These are phyloP conservation scores for Rhopalosiphum maidis DNA, from an alignment of 1,140 invertebrate species.

Conservation along the genomic window DNA sequence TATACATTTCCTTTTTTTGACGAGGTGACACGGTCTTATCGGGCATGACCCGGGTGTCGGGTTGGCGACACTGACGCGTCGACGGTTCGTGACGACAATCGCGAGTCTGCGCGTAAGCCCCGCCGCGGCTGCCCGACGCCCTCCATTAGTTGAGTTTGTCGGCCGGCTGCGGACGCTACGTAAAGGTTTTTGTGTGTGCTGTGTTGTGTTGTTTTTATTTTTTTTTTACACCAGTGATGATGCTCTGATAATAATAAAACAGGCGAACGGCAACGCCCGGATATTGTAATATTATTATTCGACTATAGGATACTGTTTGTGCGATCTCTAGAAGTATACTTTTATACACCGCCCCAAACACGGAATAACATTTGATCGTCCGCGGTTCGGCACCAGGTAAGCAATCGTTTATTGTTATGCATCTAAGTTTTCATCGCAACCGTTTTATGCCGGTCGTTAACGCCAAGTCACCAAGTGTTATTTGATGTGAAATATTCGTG, in stretches of 20 bases:
- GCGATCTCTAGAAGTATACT: background rate
- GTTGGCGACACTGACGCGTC: constrained; percentile 39
- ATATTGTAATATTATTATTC: background rate
- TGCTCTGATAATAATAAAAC: constrained; percentile 39
- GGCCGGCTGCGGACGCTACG: constrained; percentile 51
- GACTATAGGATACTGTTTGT: background rate
- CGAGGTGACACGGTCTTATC: background rate
- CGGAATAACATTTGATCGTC: constrained; percentile 27
- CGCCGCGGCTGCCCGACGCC: constrained; percentile 43
- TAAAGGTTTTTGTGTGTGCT: background rate
- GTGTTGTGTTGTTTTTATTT: constrained; percentile 47
- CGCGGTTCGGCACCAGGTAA: constrained; percentile 34
- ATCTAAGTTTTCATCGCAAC: background rate
- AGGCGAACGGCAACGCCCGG: constrained; percentile 27
- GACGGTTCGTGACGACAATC: constrained; percentile 26
- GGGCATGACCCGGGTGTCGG: background rate
- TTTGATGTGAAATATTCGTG: background rate
- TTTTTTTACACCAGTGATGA: constrained; percentile 32
- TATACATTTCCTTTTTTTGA: background rate
- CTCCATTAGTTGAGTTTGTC: constrained; percentile 56
- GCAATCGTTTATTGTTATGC: background rate
- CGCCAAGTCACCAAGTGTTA: background rate
- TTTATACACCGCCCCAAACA: background rate
- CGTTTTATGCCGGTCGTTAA: background rate
- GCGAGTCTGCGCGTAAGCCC: constrained; percentile 48